A percentile compares a stretch with the other conserved stretches of the same genome.
phyloP scores from a whole-genome alignment of 2,888 invertebrate species.

The Gisinianus flammeolus region DNA sequence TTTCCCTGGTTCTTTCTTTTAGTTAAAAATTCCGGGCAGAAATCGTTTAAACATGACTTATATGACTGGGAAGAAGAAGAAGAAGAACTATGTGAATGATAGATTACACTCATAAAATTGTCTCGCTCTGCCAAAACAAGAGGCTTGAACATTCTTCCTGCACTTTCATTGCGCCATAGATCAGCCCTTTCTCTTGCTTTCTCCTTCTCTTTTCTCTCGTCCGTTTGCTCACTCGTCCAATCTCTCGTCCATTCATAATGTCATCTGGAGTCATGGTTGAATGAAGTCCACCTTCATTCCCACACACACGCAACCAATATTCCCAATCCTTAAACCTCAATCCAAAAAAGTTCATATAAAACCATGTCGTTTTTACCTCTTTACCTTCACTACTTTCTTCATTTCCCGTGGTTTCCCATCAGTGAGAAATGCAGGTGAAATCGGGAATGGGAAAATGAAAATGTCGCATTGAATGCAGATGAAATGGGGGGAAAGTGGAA shows the following conservation, averaged over 20 bases:
- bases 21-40: slow-evolving; percentile 4
- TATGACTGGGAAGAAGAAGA: slow-evolving; percentile 8
- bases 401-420: not conserved
- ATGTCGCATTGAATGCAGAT: too few relatives aligned
- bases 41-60: slow-evolving; percentile 19
- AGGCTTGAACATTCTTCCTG: not conserved
- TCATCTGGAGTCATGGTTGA: slow-evolving; percentile 7
- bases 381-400: not conserved
- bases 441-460: too few relatives aligned
- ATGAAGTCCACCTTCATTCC: not conserved
- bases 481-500: too few relatives aligned
- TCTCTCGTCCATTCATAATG: slow-evolving; percentile 19
- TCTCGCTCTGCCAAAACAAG: slow-evolving; percentile 13
- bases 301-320: not conserved
- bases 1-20: not conserved
- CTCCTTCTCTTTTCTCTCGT: not conserved
- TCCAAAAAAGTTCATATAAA: too few relatives aligned
- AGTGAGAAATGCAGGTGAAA: too few relatives aligned
- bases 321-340: too few relatives aligned
- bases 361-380: too few relatives aligned
- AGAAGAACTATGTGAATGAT: slow-evolving; percentile 11
- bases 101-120: slow-evolving; percentile 11
- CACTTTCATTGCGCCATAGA: not conserved
- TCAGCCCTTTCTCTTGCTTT: not conserved
- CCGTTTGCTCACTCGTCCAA: not conserved